Evolutionary conservation across 2,888 invertebrate genomes (phyloP), one percentile per base, ranked within the genome.

Genomic region (Diaphora mendica): DNA sequence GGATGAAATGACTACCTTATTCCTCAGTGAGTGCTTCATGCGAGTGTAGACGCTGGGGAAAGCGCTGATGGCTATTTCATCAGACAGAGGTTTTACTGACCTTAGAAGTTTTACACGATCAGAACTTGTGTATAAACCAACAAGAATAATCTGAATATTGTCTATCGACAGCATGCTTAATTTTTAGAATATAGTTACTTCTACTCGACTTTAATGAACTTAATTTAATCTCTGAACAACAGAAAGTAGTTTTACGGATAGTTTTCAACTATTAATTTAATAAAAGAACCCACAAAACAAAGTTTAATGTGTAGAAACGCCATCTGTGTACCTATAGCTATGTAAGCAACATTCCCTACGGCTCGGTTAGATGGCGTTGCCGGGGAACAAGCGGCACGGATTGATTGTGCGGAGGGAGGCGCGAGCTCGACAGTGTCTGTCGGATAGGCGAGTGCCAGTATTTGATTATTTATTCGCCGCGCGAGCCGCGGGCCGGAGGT

Each of bases 401-500:
- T 88, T 87, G 88, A 90, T 88, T 87, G 76, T 76, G 79, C 80
- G 81, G 76, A 72, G 73, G 70, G 78, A 77, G 74, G 81, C 78
- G 82, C 79, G 79, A 79, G 75, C 76, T 77, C 74, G 74, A 83
- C 77, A 82, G 81, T 72, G 68, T 51, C 74, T 72, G 68, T 51
- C 74, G 83, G 71, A 66, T 59, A 59, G 68, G 33, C 64, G 71
- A 75, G 78, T 77, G 82, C 80, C 80, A 85, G 85, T 86, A 81
- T 82, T 86, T 81, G 80, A 89, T 90, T 92, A 93, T 94, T 94
- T 91, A 93, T 92, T 92, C 92, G 94, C 93, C 94, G 94, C 95
- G 95, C 94, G 93, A 93, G 93, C 93, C 95, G 95, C 95, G 94
- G 95, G 93, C 95, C 95, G 95, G 93, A 94, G 94, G 94, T 94